Evolutionary conservation across 2,113 vertebrate genomes (phyloP), one percentile per base, ranked within the genome.

Genomic region (Ciconia stormi): DNA sequence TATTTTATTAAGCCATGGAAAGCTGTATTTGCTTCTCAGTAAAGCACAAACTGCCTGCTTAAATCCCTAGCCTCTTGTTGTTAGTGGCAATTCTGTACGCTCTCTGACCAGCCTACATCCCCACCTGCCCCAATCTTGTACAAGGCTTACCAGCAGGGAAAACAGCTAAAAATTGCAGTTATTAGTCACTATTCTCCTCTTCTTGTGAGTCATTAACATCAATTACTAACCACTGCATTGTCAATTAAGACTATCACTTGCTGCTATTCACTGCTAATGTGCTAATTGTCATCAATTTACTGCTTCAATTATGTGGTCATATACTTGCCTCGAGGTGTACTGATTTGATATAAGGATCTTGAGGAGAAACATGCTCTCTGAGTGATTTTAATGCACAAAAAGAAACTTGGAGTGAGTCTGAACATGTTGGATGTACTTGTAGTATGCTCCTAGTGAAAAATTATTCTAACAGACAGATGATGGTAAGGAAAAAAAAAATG

Each of bases 241-340:
- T 92, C 96, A 95, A 89, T 96, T 96, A 97, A 93, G 69, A 52
- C 81, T 89, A 95, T 91, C 82, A 50, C 79, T 94, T 76, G 86
- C 91, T 93, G 94, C 79, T 97, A 67, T 96, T 96, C 87, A 85
- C 82, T 87, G 81, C 86, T 94, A 97, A 96, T 94, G 84, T 49
- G 86, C 92, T 97, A 95, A 98, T 93, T 97, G 96, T 90, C 91
- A 94, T 94, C 94, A 94, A 95, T 96, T 97, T 97, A 96, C 88
- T 87, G 72, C 79, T 92, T 77, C 95, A 97, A 94, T 97, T 96
- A 88, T 25, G 65, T 97, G 97, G 89, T 59, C 94, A 94, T 92
- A 95, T 61, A 58, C 47, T 96, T 76, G 94, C 95, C 91, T 96
- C 32, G 76, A 94, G 94, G 74, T 92, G 40, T 12, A 7, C 71